These are phyloP conservation scores for Cryptocheilus praepositus DNA, from an alignment of 2,888 invertebrate genomes.

Conservation along the genomic window DNA sequence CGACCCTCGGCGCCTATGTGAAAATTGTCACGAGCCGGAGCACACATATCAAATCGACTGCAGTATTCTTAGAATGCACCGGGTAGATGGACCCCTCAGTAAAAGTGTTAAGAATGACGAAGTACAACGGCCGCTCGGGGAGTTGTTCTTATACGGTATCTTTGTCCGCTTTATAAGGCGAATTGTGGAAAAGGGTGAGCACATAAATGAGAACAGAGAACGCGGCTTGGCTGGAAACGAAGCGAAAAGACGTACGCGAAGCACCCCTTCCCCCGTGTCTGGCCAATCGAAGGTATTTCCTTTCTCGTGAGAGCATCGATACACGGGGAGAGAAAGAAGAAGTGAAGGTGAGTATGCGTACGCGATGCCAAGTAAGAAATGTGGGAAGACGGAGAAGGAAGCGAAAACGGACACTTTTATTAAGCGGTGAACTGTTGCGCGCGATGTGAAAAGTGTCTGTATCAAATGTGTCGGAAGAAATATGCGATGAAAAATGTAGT, in stretches of 20 bases:
- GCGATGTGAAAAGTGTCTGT: no score
- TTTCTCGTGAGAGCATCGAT: not conserved
- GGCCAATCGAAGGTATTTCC: not conserved
- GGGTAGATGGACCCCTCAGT: no score
- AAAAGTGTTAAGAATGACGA: no score
- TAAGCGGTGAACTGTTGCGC: no score
- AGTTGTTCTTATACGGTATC: constrained; percentile 63
- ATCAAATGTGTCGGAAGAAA: no score
- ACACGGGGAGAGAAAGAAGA: not conserved
- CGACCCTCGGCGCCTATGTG: no score
- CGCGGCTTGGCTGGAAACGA: not conserved
- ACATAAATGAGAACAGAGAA: not conserved
- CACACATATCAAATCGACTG: no score
- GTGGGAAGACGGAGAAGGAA: not conserved
- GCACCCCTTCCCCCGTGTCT: not conserved
- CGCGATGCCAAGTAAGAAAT: constrained; percentile 1
- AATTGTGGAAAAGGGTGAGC: constrained; percentile 49
- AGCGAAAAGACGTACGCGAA: constrained; percentile 6
- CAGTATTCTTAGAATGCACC: no score
- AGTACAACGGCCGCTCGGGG: constrained; percentile 27
- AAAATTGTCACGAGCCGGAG: no score
- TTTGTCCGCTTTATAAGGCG: constrained; percentile 50
- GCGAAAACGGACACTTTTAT: constrained; percentile 32
- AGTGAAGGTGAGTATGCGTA: not conserved
- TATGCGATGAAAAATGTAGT: no score